These are phyloP conservation scores for Hippocampus abdominalis DNA, from an alignment of 2,113 vertebrate species.

Conservation along the genomic window DNA sequence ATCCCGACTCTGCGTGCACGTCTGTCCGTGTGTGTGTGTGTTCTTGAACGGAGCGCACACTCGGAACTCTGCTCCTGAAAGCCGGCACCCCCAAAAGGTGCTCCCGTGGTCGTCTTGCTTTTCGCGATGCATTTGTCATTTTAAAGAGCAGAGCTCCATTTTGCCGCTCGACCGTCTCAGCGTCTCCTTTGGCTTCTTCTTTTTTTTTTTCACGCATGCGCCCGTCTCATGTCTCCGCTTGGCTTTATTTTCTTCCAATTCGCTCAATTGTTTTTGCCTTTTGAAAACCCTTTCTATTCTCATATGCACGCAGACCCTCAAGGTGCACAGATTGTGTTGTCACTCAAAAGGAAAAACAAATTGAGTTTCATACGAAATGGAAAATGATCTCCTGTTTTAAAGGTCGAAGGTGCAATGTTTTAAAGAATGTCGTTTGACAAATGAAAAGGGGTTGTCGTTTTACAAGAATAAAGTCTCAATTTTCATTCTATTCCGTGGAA, in stretches of 20 bases:
- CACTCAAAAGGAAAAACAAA: background rate
- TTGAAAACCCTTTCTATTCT: background rate
- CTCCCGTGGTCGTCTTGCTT: too few species aligned
- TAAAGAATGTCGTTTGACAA: too few species aligned
- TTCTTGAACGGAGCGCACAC: background rate
- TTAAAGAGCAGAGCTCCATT: background rate
- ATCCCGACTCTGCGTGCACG: background rate
- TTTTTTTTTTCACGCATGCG: slow-evolving; percentile 2
- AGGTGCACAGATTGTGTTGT: background rate
- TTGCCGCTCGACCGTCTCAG: background rate
- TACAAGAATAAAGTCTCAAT: too few species aligned
- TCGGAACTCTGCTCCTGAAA: background rate
- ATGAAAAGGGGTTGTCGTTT: too few species aligned
- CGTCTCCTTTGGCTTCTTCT: background rate
- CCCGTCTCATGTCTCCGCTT: background rate
- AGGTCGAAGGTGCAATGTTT: too few species aligned
- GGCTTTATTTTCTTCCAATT: background rate
- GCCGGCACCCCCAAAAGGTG: background rate
- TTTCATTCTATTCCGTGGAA: too few species aligned
- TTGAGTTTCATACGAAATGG: too few species aligned
- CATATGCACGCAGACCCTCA: background rate
- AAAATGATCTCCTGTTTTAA: too few species aligned
- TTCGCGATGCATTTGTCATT: background rate
- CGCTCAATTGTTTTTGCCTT: background rate
- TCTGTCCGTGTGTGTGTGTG: background rate